These are phyloP conservation scores for Acanthisitta chloris DNA, from an alignment of 2,113 vertebrate species.

Conservation along the genomic window DNA sequence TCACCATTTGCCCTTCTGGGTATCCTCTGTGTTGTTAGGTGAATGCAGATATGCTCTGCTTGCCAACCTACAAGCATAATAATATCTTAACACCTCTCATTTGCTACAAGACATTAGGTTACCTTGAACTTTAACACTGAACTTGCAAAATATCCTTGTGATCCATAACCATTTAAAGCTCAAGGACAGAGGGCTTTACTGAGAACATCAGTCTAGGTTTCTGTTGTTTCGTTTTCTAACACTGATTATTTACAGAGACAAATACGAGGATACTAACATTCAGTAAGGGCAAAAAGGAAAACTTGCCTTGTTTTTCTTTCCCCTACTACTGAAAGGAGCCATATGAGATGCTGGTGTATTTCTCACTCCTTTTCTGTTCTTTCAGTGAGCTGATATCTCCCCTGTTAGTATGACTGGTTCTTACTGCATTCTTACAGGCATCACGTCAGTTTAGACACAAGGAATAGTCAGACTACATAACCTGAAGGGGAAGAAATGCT, in stretches of 20 bases:
- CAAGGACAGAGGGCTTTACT: not conserved
- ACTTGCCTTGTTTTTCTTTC: not conserved
- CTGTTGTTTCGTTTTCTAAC: not conserved
- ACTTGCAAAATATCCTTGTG: not conserved
- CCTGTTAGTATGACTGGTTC: not conserved
- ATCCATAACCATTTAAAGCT: not conserved
- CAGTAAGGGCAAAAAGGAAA: not conserved
- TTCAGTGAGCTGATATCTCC: not conserved
- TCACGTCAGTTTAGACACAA: fast-evolving
- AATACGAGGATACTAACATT: not conserved
- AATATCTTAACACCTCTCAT: not conserved
- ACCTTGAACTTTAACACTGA: not conserved
- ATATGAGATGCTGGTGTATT: not conserved
- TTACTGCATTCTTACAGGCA: not conserved
- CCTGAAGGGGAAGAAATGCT: not conserved
- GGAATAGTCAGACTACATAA: not conserved
- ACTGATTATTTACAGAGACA: not conserved
- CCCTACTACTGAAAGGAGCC: not conserved
- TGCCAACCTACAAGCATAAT: not conserved
- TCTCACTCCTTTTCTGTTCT: not conserved
- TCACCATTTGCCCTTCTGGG: not conserved
- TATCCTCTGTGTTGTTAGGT: not conserved
- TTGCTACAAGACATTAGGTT: not conserved
- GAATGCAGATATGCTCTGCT: not conserved
- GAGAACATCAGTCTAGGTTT: not conserved